Base-by-base conservation (phyloP, 2,797 vertebrate species). In the Strix occidentalis region DNA sequence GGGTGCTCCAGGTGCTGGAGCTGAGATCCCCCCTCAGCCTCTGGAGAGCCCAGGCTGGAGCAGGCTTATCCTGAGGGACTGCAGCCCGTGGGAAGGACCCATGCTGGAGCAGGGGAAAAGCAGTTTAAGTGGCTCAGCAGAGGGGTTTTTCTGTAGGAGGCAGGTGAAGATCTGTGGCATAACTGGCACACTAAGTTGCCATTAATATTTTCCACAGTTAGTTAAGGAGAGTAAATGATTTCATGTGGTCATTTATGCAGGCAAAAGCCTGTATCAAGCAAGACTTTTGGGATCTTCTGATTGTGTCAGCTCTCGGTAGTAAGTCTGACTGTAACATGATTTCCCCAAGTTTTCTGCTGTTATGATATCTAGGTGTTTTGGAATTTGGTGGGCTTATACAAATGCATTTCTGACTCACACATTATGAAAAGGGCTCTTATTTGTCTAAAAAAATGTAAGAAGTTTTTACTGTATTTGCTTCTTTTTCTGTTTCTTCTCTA, bases 31-130 rank as follows among this genome's bases (percentile, higher is more conserved):
- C 25, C 16, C 48, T 26, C 50, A 50, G 57, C n/a, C 26, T 16
- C 8, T 16, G 86, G 33, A 58, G 39, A 60, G 39, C n/a, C 46
- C n/a, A 46, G 16, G 45, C 24, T 53, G 53, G 61, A 66, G 46
- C 46, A 53, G 46, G 46, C 60, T 60, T 80, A 33, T 61, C 41
- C 26, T 13, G 31, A 37, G 31, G 48, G 48, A 24, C 21, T 37
- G 11, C 43, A 51, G 51, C 72, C 14, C 0, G 0, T 21, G 50
- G 31, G 56, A 56, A 69, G 17, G 26, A 53, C 19, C n/a, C 39
- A 9, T 0, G 1, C 13, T 0, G 0, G 39, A 35, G 29, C 25
- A 35, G 14, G 53, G 37, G 28, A n/a, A 48, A 63, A 56, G 31
- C 18, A 33, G 11, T 33, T 56, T 7, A 45, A 57, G 28, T 57